Evolutionary conservation across 2,113 vertebrate species (phyloP).

Genomic region (Proteles cristata): DNA sequence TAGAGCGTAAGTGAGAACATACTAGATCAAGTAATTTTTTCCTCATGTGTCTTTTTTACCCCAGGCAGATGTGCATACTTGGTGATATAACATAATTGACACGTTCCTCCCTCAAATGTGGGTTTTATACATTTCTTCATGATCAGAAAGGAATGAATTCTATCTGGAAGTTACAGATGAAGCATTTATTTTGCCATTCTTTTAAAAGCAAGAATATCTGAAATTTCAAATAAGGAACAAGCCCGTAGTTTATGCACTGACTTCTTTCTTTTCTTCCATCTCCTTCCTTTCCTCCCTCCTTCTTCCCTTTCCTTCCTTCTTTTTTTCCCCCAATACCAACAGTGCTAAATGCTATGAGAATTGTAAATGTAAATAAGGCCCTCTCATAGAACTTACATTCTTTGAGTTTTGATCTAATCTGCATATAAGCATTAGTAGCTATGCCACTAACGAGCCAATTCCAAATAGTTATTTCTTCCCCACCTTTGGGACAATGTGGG

Average conservation of each 20-base stretch:
- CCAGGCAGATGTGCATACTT: constrained; percentile 57
- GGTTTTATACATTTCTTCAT: constrained; percentile 44
- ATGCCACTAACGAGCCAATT: background rate
- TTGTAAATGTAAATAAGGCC: background rate
- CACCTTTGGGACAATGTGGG: background rate
- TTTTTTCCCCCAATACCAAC: background rate
- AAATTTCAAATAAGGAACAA: constrained; percentile 1
- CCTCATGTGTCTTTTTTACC: constrained; percentile 61
- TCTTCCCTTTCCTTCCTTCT: background rate
- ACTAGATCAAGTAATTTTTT: constrained; percentile 60
- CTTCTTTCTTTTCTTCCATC: background rate
- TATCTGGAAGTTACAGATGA: constrained; percentile 54
- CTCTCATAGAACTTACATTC: background rate
- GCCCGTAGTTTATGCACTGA: background rate
- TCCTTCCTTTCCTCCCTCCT: no score
- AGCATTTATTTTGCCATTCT: constrained; percentile 24
- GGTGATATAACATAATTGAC: constrained; percentile 59
- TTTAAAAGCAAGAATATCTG: constrained; percentile 49
- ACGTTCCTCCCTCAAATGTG: constrained; percentile 40
- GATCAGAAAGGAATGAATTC: constrained; percentile 63
- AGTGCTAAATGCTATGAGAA: background rate
- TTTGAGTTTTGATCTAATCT: background rate
- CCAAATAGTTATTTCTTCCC: background rate
- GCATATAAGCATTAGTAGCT: background rate
- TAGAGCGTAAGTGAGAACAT: constrained; percentile 54